Percentiles rank a stretch among this genome's conserved stretches.
These are phyloP conservation scores for Parascotia fuliginaria DNA, from an alignment of 2,888 invertebrate species.

Conservation along the genomic window DNA sequence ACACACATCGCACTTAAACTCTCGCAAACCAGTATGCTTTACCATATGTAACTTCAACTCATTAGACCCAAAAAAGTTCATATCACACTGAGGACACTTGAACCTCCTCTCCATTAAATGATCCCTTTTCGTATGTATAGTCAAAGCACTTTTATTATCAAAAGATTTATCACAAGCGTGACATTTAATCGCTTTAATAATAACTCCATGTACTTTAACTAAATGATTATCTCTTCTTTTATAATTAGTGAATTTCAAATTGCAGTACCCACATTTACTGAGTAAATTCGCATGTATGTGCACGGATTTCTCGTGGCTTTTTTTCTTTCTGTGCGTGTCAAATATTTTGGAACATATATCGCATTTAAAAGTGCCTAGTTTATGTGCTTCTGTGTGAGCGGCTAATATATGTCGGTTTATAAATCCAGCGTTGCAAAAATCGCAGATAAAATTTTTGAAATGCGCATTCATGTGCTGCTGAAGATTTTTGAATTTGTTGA, in stretches of 20 bases:
- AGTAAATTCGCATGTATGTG: conserved; percentile 56
- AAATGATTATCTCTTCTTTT: conserved; percentile 60
- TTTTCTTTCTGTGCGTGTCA: conserved; percentile 72
- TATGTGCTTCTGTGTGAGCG: conserved; percentile 61
- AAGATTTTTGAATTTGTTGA: conserved; percentile 48
- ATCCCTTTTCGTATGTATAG: conserved; percentile 60
- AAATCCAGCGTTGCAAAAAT: conserved; percentile 66
- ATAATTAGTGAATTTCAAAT: conserved; percentile 61
- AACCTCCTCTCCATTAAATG: conserved; percentile 63
- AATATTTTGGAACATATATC: conserved; percentile 75
- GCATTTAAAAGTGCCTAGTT: conserved; percentile 63
- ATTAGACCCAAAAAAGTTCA: conserved; percentile 56
- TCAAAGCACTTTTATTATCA: conserved; percentile 51
- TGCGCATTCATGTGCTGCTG: conserved; percentile 73
- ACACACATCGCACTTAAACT: conserved; percentile 57
- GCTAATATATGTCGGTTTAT: conserved; percentile 60
- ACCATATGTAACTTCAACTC: conserved; percentile 56
- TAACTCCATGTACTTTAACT: conserved; percentile 56
- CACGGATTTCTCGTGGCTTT: conserved; percentile 73
- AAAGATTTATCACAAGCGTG: conserved; percentile 62
- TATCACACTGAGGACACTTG: conserved; percentile 62
- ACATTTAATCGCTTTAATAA: conserved; percentile 52
- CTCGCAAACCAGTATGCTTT: conserved; percentile 50
- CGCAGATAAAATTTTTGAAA: conserved; percentile 66
- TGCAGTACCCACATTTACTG: conserved; percentile 66